phyloP scores from a whole-genome alignment of 2,888 invertebrate species.

The Podabrus alpinus region DNA sequence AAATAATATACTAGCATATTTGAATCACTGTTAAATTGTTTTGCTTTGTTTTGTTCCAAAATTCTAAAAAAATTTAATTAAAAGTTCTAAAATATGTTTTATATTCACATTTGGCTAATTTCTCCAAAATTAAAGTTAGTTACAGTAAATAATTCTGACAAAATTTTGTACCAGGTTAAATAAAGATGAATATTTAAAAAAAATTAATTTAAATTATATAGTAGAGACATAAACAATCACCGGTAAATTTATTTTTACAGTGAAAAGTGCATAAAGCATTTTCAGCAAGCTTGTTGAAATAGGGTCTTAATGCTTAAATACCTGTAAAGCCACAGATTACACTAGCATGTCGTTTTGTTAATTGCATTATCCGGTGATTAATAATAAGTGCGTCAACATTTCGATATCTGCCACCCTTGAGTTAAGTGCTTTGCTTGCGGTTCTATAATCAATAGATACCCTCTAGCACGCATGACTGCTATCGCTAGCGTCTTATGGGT shows the following conservation, averaged over 20 bases:
- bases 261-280: not conserved
- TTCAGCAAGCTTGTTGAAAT: constrained; percentile 15
- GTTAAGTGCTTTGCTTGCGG: constrained; percentile 34
- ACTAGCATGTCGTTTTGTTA: constrained; percentile 33
- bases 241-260: not conserved
- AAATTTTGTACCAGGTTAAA: not conserved
- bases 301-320: constrained; percentile 25
- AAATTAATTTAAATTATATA: not conserved
- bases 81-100: no score
- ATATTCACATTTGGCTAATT: no score
- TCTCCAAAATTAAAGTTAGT: no score
- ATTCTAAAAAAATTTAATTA: no score
- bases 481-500: constrained; percentile 38
- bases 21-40: not conserved
- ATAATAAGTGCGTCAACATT: constrained; percentile 39
- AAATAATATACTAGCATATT: not conserved
- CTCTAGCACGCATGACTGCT: constrained; percentile 40
- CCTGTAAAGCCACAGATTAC: constrained; percentile 31
- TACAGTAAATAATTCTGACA: not conserved
- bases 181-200: not conserved
- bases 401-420: constrained; percentile 36
- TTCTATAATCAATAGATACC: constrained; percentile 40
- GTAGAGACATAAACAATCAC: not conserved
- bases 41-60: not conserved
- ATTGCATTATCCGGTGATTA: constrained; percentile 40